Base-by-base conservation (phyloP, 2,797 vertebrate species). In the Austrolebias charrua region DNA sequence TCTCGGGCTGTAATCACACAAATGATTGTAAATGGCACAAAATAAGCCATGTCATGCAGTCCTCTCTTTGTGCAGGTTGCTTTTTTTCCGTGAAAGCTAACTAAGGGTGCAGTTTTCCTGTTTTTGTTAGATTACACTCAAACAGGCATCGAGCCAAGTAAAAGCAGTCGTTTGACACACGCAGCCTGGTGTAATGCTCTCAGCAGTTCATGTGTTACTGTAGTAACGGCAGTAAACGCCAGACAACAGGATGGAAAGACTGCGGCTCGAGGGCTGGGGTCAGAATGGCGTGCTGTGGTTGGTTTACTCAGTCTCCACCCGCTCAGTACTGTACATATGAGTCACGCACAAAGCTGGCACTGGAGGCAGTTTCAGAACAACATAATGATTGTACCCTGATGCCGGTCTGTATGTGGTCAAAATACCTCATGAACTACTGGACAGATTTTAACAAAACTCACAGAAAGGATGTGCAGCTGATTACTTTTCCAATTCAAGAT, bases 81-180 rank as follows among this genome's bases (percentile, higher is more conserved):
- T 83, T 73, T 86, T 60, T 66, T 60, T 58, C 56, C 60, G 10
- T 63, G 49, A 28, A 56, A 68, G 66, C 72, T 56, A 66, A 63
- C 70, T 66, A 45, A 49, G 35, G 24, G 65, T 14, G 66, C 80
- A 87, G 85, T 88, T 83, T 88, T 80, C 76, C 73, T 70, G 1
- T 59, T 40, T 12, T 63, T 2, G 3, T 33, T 66, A 53, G 59
- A 50, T 33, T 67, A 63, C 47, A 12, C n/a, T 46, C 64, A 6
- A 42, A 14, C 55, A 55, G 43, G 8, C 33, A 16, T 43, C 15
- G n/a, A 48, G 31, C 42, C 61, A 54, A 1, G 48, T 49, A 62
- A 40, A 51, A 9, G 18, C 63, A 57, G 42, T 20, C 43, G 55
- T 8, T 28, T 47, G 45, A 59, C 69, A 45, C 44, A 20, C 35